Conservation (phyloP, 2,888 invertebrate genomes). For the Agrotis exclamationis region DNA sequence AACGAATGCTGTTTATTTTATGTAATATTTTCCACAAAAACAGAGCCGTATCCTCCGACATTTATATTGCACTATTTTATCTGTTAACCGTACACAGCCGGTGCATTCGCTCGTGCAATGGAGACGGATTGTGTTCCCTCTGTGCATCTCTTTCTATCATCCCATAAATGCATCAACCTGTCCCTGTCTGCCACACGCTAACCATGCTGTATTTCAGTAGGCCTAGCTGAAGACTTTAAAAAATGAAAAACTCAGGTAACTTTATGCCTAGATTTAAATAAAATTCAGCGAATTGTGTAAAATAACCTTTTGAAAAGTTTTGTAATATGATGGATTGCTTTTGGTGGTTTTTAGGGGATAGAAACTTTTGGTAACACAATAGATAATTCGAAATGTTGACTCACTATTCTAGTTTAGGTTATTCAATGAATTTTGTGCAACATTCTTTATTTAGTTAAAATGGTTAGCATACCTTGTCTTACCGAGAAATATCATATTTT, state of each 20-base stretch:
- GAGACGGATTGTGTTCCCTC: constrained; percentile 73
- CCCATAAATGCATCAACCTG: constrained; percentile 53
- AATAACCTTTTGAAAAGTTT: constrained; percentile 19
- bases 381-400: background rate
- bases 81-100: constrained; percentile 69
- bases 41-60: constrained; percentile 12
- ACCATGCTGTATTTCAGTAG: constrained; percentile 62
- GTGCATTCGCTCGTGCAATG: constrained; percentile 85
- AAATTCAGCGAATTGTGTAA: constrained; percentile 22
- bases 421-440: background rate
- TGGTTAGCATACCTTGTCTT: background rate
- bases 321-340: constrained; percentile 23
- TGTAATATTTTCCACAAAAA: constrained; percentile 9
- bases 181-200: constrained; percentile 67
- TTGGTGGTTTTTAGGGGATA: constrained; percentile 18
- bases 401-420: background rate
- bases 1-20: background rate
- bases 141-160: constrained; percentile 71
- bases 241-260: constrained; percentile 45
- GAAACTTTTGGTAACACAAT: constrained; percentile 3
- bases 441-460: background rate
- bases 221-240: constrained; percentile 57
- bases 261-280: constrained; percentile 27
- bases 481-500: too few species aligned
- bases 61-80: constrained; percentile 37